Percentiles rank a stretch among this genome's conserved stretches.
These are phyloP conservation scores for Mormyrus lacerda DNA, from an alignment of 2,113 vertebrate genomes.

Conservation along the genomic window DNA sequence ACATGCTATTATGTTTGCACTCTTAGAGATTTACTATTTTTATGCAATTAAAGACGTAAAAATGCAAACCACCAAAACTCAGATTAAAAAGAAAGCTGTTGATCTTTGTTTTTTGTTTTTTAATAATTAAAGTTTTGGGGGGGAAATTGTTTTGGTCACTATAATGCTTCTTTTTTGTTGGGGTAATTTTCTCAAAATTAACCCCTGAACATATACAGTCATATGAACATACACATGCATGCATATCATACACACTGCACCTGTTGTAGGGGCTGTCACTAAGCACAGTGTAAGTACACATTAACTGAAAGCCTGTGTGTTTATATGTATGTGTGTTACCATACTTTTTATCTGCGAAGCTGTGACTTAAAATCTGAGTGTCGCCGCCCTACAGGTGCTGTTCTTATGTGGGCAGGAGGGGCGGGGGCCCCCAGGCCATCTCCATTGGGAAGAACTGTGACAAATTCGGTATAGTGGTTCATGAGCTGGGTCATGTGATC, in stretches of 20 bases:
- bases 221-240: background rate
- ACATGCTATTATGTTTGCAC: background rate
- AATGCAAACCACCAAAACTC: background rate
- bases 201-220: background rate
- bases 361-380: background rate
- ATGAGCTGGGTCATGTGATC: conserved; percentile 50
- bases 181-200: background rate
- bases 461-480: conserved; percentile 53
- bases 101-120: background rate
- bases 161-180: background rate
- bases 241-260: background rate
- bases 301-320: background rate
- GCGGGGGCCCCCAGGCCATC: conserved; percentile 46
- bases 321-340: background rate
- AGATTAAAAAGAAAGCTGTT: background rate
- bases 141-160: background rate
- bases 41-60: background rate
- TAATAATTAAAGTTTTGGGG: background rate
- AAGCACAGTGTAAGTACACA: background rate
- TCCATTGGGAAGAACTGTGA: conserved; percentile 54
- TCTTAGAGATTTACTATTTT: background rate
- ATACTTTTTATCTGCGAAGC: background rate
- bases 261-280: background rate
- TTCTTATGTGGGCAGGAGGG: conserved; percentile 43
- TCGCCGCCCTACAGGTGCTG: conserved; percentile 41